Percentiles rank a stretch among this genome's conserved stretches.
Evolutionary conservation across 2,797 vertebrate species (phyloP).

Genomic region (Synaphobranchus kaupii): DNA sequence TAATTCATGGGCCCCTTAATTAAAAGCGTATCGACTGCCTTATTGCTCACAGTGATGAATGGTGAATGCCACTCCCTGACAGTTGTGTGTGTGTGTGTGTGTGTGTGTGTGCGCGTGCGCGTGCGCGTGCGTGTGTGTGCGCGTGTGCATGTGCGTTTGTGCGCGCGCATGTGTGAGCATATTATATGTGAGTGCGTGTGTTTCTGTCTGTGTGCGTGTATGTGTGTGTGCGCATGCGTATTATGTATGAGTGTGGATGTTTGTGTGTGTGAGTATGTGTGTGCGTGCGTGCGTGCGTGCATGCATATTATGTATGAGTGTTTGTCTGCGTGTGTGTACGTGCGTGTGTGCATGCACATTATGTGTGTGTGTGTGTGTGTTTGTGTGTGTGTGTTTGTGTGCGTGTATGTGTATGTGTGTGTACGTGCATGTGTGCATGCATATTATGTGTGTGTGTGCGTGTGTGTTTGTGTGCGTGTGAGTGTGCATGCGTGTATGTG

Average conservation of each 20-base stretch:
- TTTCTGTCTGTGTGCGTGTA: background rate
- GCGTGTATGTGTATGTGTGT: too few relatives aligned
- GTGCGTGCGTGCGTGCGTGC: too few relatives aligned
- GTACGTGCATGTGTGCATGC: too few relatives aligned
- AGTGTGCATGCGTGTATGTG: too few relatives aligned
- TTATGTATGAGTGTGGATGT: too few relatives aligned
- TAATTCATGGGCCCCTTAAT: background rate
- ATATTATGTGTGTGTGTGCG: too few relatives aligned
- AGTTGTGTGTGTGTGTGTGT: background rate
- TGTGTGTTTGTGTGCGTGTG: too few relatives aligned
- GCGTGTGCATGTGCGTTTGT: background rate
- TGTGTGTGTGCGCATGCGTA: background rate
- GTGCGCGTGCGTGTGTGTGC: background rate
- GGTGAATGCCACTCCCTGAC: background rate
- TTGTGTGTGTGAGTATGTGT: background rate
- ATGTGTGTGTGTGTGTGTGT: too few relatives aligned
- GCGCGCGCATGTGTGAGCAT: background rate
- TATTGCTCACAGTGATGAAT: background rate
- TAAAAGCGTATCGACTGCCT: slow-evolving; percentile 5
- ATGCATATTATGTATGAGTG: background rate
- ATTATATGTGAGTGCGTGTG: background rate
- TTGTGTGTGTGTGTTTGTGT: too few relatives aligned
- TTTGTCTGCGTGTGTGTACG: too few relatives aligned
- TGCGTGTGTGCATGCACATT: too few relatives aligned
- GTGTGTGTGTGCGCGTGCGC: background rate